Percentiles rank a stretch among this genome's conserved stretches.
phyloP scores from a whole-genome alignment of 2,797 vertebrate genomes.

The Etheostoma perlongum region DNA sequence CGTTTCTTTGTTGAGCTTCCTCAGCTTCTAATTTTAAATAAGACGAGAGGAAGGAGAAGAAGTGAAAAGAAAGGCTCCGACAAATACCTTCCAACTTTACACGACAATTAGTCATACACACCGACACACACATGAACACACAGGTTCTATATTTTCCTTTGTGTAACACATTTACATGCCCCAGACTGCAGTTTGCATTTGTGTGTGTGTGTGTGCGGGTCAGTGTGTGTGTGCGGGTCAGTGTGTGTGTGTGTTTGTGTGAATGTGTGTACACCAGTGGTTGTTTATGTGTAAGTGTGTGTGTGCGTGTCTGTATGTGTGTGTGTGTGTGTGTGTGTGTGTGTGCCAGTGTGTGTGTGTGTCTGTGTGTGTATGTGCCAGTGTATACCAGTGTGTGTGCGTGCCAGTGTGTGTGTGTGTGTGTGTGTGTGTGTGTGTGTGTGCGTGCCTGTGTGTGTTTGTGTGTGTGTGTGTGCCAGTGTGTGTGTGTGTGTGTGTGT shows the following conservation, averaged over 20 bases:
- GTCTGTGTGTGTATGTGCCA: too few relatives aligned
- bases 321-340: too few relatives aligned
- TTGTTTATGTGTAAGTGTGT: too few relatives aligned
- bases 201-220: background rate
- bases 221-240: too few relatives aligned
- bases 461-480: too few relatives aligned
- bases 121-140: background rate
- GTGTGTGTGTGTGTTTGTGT: too few relatives aligned
- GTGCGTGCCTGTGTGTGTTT: too few relatives aligned
- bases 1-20: constrained; percentile 70
- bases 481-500: background rate
- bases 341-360: background rate
- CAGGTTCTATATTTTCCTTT: too few relatives aligned
- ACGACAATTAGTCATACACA: constrained; percentile 22
- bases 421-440: background rate
- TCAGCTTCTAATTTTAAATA: constrained; percentile 77
- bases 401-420: background rate
- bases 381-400: too few relatives aligned
- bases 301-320: too few relatives aligned
- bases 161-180: background rate
- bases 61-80: constrained; percentile 18
- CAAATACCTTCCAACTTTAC: constrained; percentile 34
- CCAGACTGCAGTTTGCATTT: background rate
- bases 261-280: too few relatives aligned
- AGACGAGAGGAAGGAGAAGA: constrained; percentile 55